phyloP scores from a whole-genome alignment of 2,888 invertebrate genomes.

The Microdon myrmicae region DNA sequence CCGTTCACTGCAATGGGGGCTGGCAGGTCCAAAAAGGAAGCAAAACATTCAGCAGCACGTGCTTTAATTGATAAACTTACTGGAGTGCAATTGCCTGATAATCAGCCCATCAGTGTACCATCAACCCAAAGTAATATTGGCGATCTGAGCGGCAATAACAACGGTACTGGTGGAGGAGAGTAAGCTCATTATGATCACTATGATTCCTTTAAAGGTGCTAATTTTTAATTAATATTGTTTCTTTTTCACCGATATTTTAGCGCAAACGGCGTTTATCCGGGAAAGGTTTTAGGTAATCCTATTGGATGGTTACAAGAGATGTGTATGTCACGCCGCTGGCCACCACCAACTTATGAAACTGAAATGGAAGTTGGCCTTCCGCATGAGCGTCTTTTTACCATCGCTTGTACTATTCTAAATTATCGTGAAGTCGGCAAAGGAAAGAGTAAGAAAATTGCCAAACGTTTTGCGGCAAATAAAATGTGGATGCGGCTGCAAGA shows the following conservation, averaged over 20 bases:
- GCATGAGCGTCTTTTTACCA: slow-evolving; percentile 93
- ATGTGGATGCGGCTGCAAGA: slow-evolving; percentile 91
- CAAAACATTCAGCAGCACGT: slow-evolving; percentile 95
- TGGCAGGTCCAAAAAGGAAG: slow-evolving; percentile 96
- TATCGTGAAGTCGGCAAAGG: slow-evolving; percentile 87
- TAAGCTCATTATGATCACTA: slow-evolving; percentile 52
- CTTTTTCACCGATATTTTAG: slow-evolving; percentile 3
- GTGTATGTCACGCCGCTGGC: slow-evolving; percentile 96
- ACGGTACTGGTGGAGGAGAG: slow-evolving; percentile 58
- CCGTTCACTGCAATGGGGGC: slow-evolving; percentile 80
- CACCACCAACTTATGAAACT: slow-evolving; percentile 93
- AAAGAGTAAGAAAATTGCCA: slow-evolving; percentile 96
- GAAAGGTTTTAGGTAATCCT: slow-evolving; percentile 89
- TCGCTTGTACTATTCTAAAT: slow-evolving; percentile 88
- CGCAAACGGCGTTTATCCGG: slow-evolving; percentile 70
- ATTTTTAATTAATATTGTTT: not conserved
- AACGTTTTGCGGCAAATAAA: slow-evolving; percentile 93
- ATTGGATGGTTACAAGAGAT: slow-evolving; percentile 95
- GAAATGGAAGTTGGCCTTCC: slow-evolving; percentile 77
- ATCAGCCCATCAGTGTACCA: slow-evolving; percentile 62
- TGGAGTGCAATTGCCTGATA: slow-evolving; percentile 77
- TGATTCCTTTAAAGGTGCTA: not conserved
- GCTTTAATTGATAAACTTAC: slow-evolving; percentile 86
- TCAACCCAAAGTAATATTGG: slow-evolving; percentile 49
- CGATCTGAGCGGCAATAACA: slow-evolving; percentile 57